A percentile compares a stretch with the other conserved stretches of the same genome.
Conservation (phyloP, 2,888 invertebrate genomes). For the Sympetrum striolatum region DNA sequence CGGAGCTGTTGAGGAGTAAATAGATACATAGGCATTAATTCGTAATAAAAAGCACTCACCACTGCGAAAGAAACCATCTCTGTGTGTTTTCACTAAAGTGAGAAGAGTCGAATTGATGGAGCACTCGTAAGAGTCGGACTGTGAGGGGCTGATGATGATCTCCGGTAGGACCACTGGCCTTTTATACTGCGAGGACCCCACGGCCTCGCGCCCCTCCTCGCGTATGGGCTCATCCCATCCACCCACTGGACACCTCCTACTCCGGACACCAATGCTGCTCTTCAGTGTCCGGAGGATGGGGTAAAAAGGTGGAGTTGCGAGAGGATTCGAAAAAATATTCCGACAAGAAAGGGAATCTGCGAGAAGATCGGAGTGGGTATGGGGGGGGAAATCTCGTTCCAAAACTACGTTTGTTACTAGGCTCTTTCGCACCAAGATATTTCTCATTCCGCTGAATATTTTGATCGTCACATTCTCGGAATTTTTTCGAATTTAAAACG, state of each 20-base stretch:
- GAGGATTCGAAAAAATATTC: neutral
- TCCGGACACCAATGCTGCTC: neutral
- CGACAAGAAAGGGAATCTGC: neutral
- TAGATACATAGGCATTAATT: too few species aligned
- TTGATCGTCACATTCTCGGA: neutral
- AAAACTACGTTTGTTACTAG: too few species aligned
- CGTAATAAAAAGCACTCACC: neutral
- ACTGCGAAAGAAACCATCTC: neutral
- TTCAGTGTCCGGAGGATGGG: neutral
- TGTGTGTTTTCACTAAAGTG: neutral
- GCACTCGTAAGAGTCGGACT: neutral
- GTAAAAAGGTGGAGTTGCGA: neutral
- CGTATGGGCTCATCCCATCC: constrained; percentile 1
- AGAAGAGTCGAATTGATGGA: neutral
- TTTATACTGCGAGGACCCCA: neutral
- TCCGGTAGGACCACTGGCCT: neutral
- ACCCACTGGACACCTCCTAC: neutral
- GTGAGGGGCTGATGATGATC: constrained; percentile 6
- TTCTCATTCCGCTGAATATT: neutral
- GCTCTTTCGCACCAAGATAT: neutral
- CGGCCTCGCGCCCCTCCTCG: neutral
- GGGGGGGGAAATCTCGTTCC: neutral
- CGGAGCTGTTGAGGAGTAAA: too few species aligned
- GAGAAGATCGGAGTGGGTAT: neutral
- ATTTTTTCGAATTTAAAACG: neutral